Base-by-base conservation (phyloP, 1,140 invertebrate genomes). In the Brachionus manjavacas region DNA sequence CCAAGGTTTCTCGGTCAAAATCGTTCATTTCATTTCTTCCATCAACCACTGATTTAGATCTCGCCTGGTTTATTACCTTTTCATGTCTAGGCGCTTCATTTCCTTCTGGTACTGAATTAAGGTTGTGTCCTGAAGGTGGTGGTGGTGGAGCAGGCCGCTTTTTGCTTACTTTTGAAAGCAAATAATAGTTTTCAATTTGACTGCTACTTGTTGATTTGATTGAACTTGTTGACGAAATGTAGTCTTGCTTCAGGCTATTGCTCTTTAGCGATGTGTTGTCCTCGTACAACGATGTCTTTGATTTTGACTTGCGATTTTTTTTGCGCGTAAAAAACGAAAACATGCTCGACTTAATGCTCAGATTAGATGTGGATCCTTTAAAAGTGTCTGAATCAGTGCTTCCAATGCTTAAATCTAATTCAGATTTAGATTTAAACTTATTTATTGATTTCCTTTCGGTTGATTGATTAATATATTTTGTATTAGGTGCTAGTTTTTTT, bases 391-490 rank as follows among this genome's bases (percentile, higher is more conserved):
- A 23, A 20, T 46, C 20, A 14, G 72, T 25, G 46, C 46, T 49
- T n/a, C 20, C 41, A 49, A 76, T n/a, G 25, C 72, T 76, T 49
- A 76, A 49, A 49, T 76, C 72, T 49, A 76, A 25, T 28, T 76
- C 72, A 4, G 72, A 76, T 76, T 76, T 76, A 49, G 72, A 76
- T 31, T 76, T 81, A 4, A 81, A 12, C 66, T 81, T 60, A 12
- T 52, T 52, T n/a, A 80, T 52, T 23, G 55, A 31, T 20, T 80
- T 60, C 52, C 31, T 80, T n/a, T 78, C 39, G 3, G 49, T 12
- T 46, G 14, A 41, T 52, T 80, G 31, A 72, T n/a, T 16, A 68
- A 31, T 35, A 31, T 7, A 68, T 28, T 68, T 68, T 72, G 16
- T 72, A 72, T 72, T 72, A 72, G 68, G 12, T 41, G 20, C 41